Base-by-base conservation (phyloP, 2,113 vertebrate genomes). In the Mionectes macconnelli region DNA sequence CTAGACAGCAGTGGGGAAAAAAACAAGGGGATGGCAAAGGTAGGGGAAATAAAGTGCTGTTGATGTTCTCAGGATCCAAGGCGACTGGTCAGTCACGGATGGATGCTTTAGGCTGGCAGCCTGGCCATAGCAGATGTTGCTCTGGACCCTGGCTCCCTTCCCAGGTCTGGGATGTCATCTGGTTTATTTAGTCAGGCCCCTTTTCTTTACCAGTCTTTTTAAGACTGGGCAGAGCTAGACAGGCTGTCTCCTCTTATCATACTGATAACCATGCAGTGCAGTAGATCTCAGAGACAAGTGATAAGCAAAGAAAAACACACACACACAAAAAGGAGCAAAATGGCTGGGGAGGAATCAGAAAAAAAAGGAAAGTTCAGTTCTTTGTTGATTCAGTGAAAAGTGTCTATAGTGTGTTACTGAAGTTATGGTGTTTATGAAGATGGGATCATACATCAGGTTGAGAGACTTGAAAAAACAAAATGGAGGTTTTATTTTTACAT, bases 141-240 rank as follows among this genome's bases (percentile, higher is more conserved):
- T 89, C n/a, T 87, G 94, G 64, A 95, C 93, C 40, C 64, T 93
- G 91, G 91, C 89, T 95, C 44, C 25, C 30, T 87, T 95, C 91
- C 87, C 91, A 84, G 89, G 83, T 81, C 86, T 89, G 60, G 14
- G 76, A 59, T 95, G 95, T 95, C 84, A 84, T 93, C 76, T 93
- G 60, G 60, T 49, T 95, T 74, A 80, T 81, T 69, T 50, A 31
- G 80, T n/a, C 12, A 8, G 44, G 12, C 17, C 7, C 15, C 16
- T 87, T 70, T 87, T 81, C 91, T 81, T 91, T 59, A 96, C 83
- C 44, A 75, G 80, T 60, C 55, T 72, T 93, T 92, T 85, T 56
- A 52, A 89, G 72, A 44, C 30, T 39, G 45, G 76, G 45, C 52
- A 93, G 64, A 84, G 23, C 30, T 78, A 25, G 76, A 87, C 72